Percentiles rank a stretch among this genome's conserved stretches.
These are phyloP conservation scores for Elysia chlorotica DNA, from an alignment of 1,140 invertebrate species.

Conservation along the genomic window DNA sequence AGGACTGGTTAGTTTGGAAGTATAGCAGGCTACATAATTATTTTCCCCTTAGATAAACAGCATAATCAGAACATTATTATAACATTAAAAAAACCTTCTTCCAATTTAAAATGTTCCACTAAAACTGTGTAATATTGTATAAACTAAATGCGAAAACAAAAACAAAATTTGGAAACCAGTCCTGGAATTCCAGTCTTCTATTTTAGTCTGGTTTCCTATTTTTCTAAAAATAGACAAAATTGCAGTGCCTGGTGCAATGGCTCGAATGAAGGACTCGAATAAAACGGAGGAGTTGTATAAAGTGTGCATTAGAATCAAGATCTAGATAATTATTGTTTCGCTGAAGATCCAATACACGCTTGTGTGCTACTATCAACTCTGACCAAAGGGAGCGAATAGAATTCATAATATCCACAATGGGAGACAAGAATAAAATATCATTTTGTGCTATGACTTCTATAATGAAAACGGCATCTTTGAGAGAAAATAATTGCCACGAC, in stretches of 20 bases:
- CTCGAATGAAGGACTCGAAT: not conserved
- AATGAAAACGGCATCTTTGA: not conserved
- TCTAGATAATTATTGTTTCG: too few relatives aligned
- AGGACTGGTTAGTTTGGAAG: not conserved
- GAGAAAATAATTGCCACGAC: not conserved
- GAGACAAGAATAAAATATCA: not conserved
- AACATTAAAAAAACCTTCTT: too few relatives aligned
- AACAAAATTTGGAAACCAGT: not conserved
- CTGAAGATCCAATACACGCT: too few relatives aligned
- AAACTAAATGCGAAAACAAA: not conserved
- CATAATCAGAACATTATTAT: too few relatives aligned
- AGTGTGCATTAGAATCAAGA: not conserved
- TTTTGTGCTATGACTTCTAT: constrained; percentile 7
- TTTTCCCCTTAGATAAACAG: too few relatives aligned
- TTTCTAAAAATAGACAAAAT: too few relatives aligned
- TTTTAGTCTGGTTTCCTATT: too few relatives aligned
- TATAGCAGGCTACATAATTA: not conserved
- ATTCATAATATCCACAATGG: not conserved
- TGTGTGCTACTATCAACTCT: too few relatives aligned
- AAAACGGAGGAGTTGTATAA: not conserved
- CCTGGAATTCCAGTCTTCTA: too few relatives aligned
- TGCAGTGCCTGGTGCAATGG: not conserved
- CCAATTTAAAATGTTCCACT: too few relatives aligned
- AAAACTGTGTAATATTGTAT: too few relatives aligned
- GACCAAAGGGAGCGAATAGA: not conserved